A percentile compares a stretch with the other conserved stretches of the same genome.
phyloP scores from a whole-genome alignment of 2,113 vertebrate genomes.

The Eublepharis macularius region DNA sequence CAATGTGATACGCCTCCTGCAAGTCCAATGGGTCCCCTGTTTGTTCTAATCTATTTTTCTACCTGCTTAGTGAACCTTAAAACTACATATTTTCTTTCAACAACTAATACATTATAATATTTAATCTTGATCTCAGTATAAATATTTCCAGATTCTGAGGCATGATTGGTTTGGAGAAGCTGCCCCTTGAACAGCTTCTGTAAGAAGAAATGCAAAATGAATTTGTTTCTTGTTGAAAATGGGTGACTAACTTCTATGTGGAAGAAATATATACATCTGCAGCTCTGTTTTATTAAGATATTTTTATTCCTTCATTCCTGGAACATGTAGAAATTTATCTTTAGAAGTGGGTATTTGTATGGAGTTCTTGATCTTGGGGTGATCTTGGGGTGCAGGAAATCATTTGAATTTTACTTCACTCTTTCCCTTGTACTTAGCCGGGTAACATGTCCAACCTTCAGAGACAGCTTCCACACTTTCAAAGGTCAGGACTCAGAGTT shows the following conservation, averaged over 20 bases:
- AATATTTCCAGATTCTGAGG: not conserved
- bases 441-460: not conserved
- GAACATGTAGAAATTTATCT: not conserved
- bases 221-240: not conserved
- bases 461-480: constrained; percentile 48
- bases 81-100: too few species aligned
- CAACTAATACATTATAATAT: too few species aligned
- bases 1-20: too few species aligned
- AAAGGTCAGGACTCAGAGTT: constrained; percentile 12
- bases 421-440: constrained; percentile 27
- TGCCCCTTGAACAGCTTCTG: not conserved
- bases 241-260: not conserved
- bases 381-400: fast-evolving
- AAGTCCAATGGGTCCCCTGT: too few species aligned
- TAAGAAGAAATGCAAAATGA: not conserved
- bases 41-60: too few species aligned
- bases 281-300: not conserved
- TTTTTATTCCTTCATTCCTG: not conserved
- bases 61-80: too few species aligned
- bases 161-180: not conserved
- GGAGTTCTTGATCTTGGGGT: constrained; percentile 2
- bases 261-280: not conserved
- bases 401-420: constrained; percentile 22
- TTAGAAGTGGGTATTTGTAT: not conserved
- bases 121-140: not conserved